Evolutionary conservation across 2,797 vertebrate genomes (phyloP).

Genomic region (Chaetodon trifasciatus): DNA sequence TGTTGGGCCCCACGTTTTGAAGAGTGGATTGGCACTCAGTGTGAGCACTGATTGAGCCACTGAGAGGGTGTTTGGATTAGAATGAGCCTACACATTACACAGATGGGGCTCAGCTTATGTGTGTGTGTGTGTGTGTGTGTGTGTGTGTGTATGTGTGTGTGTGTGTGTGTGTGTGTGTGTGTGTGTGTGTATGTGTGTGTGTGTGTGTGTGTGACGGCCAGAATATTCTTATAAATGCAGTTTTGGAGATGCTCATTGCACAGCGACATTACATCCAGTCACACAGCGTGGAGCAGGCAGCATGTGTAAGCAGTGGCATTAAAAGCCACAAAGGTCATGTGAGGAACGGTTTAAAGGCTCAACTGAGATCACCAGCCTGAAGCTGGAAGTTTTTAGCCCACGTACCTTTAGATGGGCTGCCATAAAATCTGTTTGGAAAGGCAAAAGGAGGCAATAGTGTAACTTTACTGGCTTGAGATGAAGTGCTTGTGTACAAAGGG

Average conservation of each 20-base stretch:
- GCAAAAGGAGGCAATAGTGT: slow-evolving; percentile 48
- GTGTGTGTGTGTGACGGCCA: slow-evolving; percentile 27
- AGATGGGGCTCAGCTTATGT: slow-evolving; percentile 53
- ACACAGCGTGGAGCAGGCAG: slow-evolving; percentile 13
- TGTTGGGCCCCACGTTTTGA: slow-evolving; percentile 66
- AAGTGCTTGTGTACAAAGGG: slow-evolving; percentile 76
- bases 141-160: slow-evolving; percentile 15
- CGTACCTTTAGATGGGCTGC: slow-evolving; percentile 49
- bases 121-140: slow-evolving; percentile 15
- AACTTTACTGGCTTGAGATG: slow-evolving; percentile 71
- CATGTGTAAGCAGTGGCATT: slow-evolving; percentile 34
- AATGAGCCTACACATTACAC: slow-evolving; percentile 68
- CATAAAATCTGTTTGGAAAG: slow-evolving; percentile 60
- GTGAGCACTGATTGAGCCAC: slow-evolving; percentile 69
- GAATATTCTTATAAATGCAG: slow-evolving; percentile 10
- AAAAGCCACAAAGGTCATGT: slow-evolving; percentile 34
- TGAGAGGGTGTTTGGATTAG: slow-evolving; percentile 74
- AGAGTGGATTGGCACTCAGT: slow-evolving; percentile 69
- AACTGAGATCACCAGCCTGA: slow-evolving; percentile 43
- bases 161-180: slow-evolving; percentile 9
- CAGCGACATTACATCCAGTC: slow-evolving; percentile 11
- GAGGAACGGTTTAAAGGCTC: slow-evolving; percentile 50
- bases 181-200: background rate
- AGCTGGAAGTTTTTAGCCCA: slow-evolving; percentile 49
- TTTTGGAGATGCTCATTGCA: slow-evolving; percentile 27